These are phyloP conservation scores for Drosophila equinoxialis DNA, from an alignment of 1,140 invertebrate species.

Conservation along the genomic window DNA sequence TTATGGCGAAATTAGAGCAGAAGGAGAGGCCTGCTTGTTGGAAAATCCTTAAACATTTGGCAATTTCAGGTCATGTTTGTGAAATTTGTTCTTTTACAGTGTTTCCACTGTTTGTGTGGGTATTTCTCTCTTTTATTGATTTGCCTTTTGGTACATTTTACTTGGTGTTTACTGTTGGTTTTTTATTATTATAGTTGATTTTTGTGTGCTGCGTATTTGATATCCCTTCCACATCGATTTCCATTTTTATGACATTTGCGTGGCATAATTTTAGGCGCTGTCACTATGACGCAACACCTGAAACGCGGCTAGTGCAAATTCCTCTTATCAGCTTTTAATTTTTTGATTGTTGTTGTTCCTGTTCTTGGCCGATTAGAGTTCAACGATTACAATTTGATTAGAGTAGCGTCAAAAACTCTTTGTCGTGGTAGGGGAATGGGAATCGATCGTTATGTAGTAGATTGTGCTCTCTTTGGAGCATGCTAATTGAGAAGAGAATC, in stretches of 20 bases:
- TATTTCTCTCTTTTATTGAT: neutral
- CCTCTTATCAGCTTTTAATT: constrained; percentile 45
- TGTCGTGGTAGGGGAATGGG: neutral
- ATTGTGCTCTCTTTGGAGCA: constrained; percentile 51
- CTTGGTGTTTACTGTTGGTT: neutral
- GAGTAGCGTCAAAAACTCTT: neutral
- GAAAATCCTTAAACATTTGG: constrained; percentile 37
- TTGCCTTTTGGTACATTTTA: neutral
- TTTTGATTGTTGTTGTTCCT: neutral
- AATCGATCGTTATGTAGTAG: neutral
- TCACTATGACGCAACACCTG: constrained; percentile 6
- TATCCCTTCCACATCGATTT: constrained; percentile 31
- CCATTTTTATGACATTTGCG: constrained; percentile 27
- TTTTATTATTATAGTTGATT: constrained; percentile 39
- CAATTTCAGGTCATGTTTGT: constrained; percentile 51
- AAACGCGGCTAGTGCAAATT: constrained; percentile 22
- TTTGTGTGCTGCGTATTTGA: constrained; percentile 25
- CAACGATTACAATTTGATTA: constrained; percentile 44
- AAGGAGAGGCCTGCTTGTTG: constrained; percentile 18
- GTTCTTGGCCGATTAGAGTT: constrained; percentile 14
- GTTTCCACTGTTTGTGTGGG: too few relatives aligned
- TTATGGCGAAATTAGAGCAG: constrained; percentile 75
- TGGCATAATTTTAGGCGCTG: constrained; percentile 51
- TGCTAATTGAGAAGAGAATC: constrained; percentile 38
- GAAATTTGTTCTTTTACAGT: constrained; percentile 29